phyloP scores from a whole-genome alignment of 2,797 vertebrate species.

The Arrhamphus sclerolepis region DNA sequence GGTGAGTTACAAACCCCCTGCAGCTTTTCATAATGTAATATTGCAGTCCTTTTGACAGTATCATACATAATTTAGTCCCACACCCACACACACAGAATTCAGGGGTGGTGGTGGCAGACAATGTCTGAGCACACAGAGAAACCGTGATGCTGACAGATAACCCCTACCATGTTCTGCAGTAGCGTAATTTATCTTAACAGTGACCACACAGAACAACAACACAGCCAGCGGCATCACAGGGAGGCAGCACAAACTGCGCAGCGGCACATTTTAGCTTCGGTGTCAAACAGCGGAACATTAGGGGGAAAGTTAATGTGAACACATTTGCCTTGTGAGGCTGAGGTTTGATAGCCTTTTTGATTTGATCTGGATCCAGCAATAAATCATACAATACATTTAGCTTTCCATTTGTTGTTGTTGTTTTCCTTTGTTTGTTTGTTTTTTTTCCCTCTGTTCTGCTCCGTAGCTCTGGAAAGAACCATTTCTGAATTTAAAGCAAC shows the following conservation, averaged over 20 bases:
- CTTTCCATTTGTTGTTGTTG: not conserved
- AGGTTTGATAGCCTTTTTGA: not conserved
- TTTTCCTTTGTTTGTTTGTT: no score
- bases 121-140: conserved; percentile 50
- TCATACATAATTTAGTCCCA: conserved; percentile 59
- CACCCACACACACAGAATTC: conserved; percentile 40
- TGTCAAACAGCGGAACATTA: conserved; percentile 13
- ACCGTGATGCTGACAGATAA: conserved; percentile 71
- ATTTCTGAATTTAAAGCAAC: no score
- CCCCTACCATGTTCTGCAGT: conserved; percentile 69
- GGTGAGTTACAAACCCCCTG: conserved; percentile 15
- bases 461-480: not conserved
- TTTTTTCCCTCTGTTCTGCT: no score
- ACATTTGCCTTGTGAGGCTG: not conserved
- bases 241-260: conserved; percentile 8
- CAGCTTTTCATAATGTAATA: conserved; percentile 25
- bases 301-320: not conserved
- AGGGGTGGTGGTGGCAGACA: conserved; percentile 55
- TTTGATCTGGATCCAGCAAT: not conserved
- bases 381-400: not conserved
- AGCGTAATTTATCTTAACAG: conserved; percentile 75
- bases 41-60: conserved; percentile 27
- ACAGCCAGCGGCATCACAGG: conserved; percentile 25
- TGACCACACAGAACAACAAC: conserved; percentile 61
- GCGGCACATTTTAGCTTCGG: conserved; percentile 8